phyloP scores from a whole-genome alignment of 2,113 vertebrate species.

The Hippocampus abdominalis region DNA sequence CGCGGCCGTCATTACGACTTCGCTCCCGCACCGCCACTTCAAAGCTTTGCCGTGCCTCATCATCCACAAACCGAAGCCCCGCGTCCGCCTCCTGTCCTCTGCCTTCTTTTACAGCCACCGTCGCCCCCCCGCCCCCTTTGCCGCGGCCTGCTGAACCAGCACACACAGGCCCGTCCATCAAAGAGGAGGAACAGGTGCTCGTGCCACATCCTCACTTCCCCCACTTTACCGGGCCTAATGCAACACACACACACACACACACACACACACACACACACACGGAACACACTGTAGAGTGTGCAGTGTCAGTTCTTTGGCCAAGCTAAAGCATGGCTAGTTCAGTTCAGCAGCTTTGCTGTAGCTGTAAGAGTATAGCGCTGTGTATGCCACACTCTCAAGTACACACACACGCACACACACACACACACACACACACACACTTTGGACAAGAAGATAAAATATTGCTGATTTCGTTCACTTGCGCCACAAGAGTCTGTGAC shows the following conservation, averaged over 20 bases:
- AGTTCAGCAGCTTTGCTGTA: slow-evolving; percentile 4
- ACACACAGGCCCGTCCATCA: slow-evolving; percentile 76
- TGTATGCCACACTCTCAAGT: slow-evolving; percentile 32
- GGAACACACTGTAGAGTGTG: background rate
- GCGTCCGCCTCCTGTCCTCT: background rate
- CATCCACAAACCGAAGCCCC: background rate
- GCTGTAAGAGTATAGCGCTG: slow-evolving; percentile 32
- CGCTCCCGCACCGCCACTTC: background rate
- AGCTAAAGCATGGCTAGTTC: slow-evolving; percentile 25
- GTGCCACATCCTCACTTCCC: slow-evolving; percentile 59
- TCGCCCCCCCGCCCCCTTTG: background rate
- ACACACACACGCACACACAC: slow-evolving; percentile 15
- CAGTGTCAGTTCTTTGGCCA: background rate
- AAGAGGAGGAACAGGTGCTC: slow-evolving; percentile 74
- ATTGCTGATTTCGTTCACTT: background rate
- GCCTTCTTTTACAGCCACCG: background rate
- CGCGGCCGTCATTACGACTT: slow-evolving; percentile 5
- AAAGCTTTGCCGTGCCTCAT: background rate
- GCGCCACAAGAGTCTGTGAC: background rate
- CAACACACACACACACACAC: slow-evolving; percentile 17
- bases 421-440: slow-evolving; percentile 4
- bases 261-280: slow-evolving; percentile 5
- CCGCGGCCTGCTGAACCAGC: slow-evolving; percentile 78
- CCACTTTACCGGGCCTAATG: slow-evolving; percentile 23
- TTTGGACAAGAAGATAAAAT: background rate